Percentiles rank a stretch among this genome's conserved stretches.
These are phyloP conservation scores for Alloplasta piceator DNA, from an alignment of 2,888 invertebrate species.

Conservation along the genomic window DNA sequence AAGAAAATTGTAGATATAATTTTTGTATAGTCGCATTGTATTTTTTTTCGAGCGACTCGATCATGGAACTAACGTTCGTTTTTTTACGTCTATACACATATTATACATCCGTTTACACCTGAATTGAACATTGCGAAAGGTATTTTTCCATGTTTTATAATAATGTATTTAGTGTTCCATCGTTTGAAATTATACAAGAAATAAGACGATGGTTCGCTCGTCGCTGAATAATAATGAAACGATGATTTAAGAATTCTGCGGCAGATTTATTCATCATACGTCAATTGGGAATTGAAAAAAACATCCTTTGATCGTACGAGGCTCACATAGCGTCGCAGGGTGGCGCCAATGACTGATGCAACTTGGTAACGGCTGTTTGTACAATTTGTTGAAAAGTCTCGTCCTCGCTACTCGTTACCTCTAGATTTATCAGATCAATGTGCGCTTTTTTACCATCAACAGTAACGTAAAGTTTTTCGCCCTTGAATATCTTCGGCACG, in stretches of 20 bases:
- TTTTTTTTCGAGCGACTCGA: conserved; percentile 5
- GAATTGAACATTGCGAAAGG: conserved; percentile 17
- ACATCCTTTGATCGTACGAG: not conserved
- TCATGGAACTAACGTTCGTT: conserved; percentile 15
- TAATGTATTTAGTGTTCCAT: conserved; percentile 16
- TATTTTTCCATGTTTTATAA: conserved; percentile 4
- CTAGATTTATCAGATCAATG: conserved; percentile 92
- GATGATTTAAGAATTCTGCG: no score
- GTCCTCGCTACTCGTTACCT: conserved; percentile 92
- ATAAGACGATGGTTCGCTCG: no score
- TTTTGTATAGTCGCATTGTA: conserved; percentile 12
- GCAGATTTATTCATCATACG: no score
- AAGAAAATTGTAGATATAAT: conserved; percentile 52
- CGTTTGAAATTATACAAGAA: conserved; percentile 28
- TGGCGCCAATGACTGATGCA: conserved; percentile 92
- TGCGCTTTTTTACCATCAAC: conserved; percentile 94
- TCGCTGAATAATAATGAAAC: no score
- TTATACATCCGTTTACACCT: no score
- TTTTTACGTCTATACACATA: conserved; percentile 48
- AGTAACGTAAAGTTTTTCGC: conserved; percentile 93
- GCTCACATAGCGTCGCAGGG: conserved; percentile 79
- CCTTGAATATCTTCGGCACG: conserved; percentile 96
- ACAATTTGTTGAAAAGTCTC: conserved; percentile 92
- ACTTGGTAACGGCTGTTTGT: conserved; percentile 92
- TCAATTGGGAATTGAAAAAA: no score